Conservation (phyloP, 2,797 vertebrate species). For the Gymnoscopelus braueri region DNA sequence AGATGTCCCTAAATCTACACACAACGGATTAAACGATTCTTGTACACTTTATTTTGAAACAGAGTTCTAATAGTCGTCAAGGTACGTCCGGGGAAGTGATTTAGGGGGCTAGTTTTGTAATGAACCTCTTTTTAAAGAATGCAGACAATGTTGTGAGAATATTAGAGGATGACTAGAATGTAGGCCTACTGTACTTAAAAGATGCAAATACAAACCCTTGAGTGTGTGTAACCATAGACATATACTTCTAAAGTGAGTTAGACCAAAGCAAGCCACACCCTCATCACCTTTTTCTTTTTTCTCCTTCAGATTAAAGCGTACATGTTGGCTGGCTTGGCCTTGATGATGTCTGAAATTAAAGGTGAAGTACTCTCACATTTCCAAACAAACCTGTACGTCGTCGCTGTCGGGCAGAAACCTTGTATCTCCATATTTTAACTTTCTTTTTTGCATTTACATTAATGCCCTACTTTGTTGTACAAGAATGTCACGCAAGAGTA, state of each 20-base stretch:
- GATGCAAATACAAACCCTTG: constrained; percentile 11
- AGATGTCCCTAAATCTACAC: constrained; percentile 27
- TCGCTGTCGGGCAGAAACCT: no score
- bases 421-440: no score
- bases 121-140: constrained; percentile 43
- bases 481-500: no score
- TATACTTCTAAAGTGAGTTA: constrained; percentile 49
- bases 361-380: constrained; percentile 27
- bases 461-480: no score
- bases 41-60: no score
- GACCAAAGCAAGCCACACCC: constrained; percentile 61
- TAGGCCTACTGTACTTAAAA: no score
- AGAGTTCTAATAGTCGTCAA: constrained; percentile 22
- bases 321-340: constrained; percentile 6
- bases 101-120: constrained; percentile 27
- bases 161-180: constrained; percentile 56
- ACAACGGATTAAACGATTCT: background rate
- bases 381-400: constrained; percentile 18
- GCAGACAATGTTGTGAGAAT: constrained; percentile 32
- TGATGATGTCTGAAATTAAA: constrained; percentile 17
- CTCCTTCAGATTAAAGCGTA: background rate
- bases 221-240: constrained; percentile 24
- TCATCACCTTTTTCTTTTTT: background rate
- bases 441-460: no score
- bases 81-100: background rate